Conservation (phyloP, 1,140 invertebrate genomes). For the Diuraphis noxia region DNA sequence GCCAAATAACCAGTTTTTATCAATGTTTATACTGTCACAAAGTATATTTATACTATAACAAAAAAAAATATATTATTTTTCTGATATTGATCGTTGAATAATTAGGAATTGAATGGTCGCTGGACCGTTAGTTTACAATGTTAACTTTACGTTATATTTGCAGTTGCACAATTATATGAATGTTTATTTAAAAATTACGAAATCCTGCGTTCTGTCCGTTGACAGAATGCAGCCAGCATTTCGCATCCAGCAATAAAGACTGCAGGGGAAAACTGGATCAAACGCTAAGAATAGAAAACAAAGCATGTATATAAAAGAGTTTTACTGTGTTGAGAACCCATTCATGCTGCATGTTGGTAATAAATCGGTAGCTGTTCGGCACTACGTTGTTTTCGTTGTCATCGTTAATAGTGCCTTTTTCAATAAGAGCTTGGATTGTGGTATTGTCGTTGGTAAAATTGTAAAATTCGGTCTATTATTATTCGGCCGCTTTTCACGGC, state of each 20-base stretch:
- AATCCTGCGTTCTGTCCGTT: not conserved
- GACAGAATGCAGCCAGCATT: not conserved
- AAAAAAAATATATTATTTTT: not conserved
- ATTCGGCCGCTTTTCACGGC: constrained; percentile 12
- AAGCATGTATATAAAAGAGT: not conserved
- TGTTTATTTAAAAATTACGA: not conserved
- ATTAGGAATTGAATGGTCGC: too few species aligned
- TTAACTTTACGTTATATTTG: too few species aligned
- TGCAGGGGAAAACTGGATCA: not conserved
- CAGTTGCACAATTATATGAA: too few species aligned
- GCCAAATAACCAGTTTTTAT: not conserved
- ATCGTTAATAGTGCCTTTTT: not conserved
- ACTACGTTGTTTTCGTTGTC: not conserved
- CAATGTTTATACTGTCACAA: not conserved
- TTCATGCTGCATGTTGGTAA: not conserved
- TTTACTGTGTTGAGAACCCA: not conserved
- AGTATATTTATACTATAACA: not conserved
- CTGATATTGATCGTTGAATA: not conserved
- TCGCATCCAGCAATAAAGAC: not conserved
- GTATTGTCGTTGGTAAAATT: not conserved
- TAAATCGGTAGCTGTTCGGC: not conserved
- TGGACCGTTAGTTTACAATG: too few species aligned
- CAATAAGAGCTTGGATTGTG: not conserved
- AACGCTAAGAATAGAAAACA: not conserved
- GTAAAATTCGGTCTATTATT: not conserved